Base-by-base conservation (phyloP, 2,888 invertebrate species). In the Idaea straminata region DNA sequence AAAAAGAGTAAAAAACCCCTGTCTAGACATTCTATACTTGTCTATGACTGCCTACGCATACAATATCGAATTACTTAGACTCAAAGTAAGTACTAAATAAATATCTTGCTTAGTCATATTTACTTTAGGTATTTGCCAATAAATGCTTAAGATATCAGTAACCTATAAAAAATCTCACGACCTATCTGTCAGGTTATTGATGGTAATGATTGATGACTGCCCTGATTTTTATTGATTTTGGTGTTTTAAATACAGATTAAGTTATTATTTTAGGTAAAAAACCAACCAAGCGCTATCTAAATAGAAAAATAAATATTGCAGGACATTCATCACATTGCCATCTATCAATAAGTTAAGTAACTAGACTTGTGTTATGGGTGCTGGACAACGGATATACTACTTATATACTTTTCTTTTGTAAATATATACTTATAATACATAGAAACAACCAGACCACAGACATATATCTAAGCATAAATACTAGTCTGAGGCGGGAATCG, bases 121-220 rank as follows among this genome's bases (percentile, higher is more conserved):
- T 47, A 47, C 47, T 47, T 10, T 47, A 10, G 47, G 47, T 47
- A 47, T 47, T 47, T 47, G 10, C 13, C 47, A 6, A 47, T 47
- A 47, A 10, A 2, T 47, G 13, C 47, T 47, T 2, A n/a, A 47
- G 47, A 13, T 47, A 47, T 47, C 47, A 47, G 6, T 47, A 47
- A 47, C 47, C 47, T 5, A 47, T 47, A 47, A 47, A 47, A 47
- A 47, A 47, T 47, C 47, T 47, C 47, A 47, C 69, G 47, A 47
- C 47, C 47, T 47, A 47, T 47, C 47, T 47, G 47, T 13, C 47
- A 47, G 0, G 5, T 7, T 47, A 47, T 47, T 47, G 47, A 10
- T 47, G 10, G 47, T 13, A 0, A 47, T 47, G 10, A 47, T 47
- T 7, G 47, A 47, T 47, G 5, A 47, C 10, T 47, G 47, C 0